Percentiles rank a stretch among this genome's conserved stretches.
These are phyloP conservation scores for Apaloderma vittatum DNA, from an alignment of 2,113 vertebrate genomes.

Conservation along the genomic window DNA sequence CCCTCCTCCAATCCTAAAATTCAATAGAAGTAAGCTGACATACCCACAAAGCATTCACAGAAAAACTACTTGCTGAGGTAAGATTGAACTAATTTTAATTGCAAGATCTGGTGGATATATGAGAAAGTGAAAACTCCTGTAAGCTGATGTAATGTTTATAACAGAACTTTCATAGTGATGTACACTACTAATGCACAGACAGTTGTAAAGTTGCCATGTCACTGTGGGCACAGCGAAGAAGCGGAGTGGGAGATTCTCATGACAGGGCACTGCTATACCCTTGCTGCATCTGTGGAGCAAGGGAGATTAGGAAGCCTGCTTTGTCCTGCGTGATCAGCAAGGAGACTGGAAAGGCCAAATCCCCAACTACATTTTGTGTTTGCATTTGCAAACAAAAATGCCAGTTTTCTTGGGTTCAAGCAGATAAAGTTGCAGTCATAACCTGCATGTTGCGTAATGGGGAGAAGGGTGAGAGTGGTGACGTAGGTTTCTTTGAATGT, in stretches of 20 bases:
- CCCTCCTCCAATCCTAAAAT: neutral
- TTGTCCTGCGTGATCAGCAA: neutral
- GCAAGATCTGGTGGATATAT: neutral
- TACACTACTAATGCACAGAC: neutral
- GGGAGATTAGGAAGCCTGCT: neutral
- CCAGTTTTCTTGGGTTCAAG: neutral
- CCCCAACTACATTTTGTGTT: neutral
- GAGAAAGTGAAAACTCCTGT: neutral
- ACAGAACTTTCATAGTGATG: neutral
- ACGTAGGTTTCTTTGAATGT: neutral
- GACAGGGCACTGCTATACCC: neutral
- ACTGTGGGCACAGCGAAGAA: neutral
- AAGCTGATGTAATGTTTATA: neutral
- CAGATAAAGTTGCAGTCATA: neutral
- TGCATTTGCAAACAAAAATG: neutral
- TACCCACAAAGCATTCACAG: neutral
- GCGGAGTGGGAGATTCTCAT: accelerated
- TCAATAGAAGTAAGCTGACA: neutral
- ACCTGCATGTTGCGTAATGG: neutral
- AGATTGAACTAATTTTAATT: neutral
- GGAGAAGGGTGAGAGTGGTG: neutral
- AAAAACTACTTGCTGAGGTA: neutral
- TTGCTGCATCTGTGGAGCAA: accelerated
- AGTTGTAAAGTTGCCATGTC: neutral
- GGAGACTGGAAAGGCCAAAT: neutral